Evolutionary conservation across 2,888 invertebrate genomes (phyloP).

Genomic region (Chaetogeoica ovagalla): DNA sequence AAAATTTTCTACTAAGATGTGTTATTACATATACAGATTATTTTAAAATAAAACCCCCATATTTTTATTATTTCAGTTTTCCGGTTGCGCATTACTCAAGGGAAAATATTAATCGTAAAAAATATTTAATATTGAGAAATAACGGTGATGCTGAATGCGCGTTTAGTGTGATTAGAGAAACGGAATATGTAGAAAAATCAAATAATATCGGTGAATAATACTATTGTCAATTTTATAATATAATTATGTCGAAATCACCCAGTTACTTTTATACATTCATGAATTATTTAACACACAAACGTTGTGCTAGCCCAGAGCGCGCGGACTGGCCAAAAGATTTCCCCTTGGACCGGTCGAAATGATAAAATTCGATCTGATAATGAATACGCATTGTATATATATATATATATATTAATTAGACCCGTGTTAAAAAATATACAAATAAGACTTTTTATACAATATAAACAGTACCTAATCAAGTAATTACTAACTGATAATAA

Average conservation of each 20-base stretch:
- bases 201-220: not conserved
- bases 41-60: not conserved
- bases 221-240: not conserved
- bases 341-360: too few species aligned
- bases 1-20: not conserved
- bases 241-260: not conserved
- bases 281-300: too few species aligned
- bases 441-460: too few species aligned
- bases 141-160: conserved; percentile 23
- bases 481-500: too few species aligned
- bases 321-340: too few species aligned
- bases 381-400: too few species aligned
- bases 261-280: not conserved
- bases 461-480: too few species aligned
- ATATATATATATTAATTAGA: too few species aligned
- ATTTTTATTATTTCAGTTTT: conserved; percentile 31
- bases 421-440: too few species aligned
- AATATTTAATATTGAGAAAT: conserved; percentile 29
- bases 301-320: too few species aligned
- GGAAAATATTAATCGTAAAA: not conserved
- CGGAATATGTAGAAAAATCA: not conserved
- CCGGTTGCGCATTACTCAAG: not conserved
- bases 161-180: conserved; percentile 30
- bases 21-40: not conserved
- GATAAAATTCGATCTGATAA: too few species aligned